phyloP scores from a whole-genome alignment of 2,113 vertebrate genomes.

The Cebidichthys violaceus region DNA sequence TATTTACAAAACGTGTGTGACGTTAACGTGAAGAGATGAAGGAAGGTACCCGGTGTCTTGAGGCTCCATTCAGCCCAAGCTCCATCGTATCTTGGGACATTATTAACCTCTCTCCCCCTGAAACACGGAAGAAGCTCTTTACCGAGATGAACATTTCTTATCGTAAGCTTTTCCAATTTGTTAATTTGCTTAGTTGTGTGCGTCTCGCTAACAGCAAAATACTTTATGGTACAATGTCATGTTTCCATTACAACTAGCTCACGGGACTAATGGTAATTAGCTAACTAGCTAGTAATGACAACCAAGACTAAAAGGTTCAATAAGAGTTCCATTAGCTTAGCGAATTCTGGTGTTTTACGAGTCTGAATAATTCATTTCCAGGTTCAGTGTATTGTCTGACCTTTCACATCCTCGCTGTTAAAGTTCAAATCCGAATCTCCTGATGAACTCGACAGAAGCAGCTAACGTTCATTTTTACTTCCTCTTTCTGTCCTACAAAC shows the following conservation, averaged over 20 bases:
- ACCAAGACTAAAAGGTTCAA: too few species aligned
- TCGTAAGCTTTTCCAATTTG: too few species aligned
- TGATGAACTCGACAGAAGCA: too few species aligned
- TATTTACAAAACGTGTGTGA: too few species aligned
- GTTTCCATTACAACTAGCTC: too few species aligned
- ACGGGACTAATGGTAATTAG: too few species aligned
- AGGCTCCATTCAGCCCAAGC: constrained; percentile 7
- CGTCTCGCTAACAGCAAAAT: too few species aligned
- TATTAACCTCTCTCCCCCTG: constrained; percentile 9
- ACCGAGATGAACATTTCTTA: background rate
- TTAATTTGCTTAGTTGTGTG: too few species aligned
- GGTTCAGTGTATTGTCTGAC: background rate
- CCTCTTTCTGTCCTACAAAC: background rate
- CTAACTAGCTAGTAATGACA: too few species aligned
- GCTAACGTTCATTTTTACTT: background rate
- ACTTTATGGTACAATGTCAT: too few species aligned
- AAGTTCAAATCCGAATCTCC: background rate
- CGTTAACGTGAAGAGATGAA: background rate
- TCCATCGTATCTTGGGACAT: constrained; percentile 31
- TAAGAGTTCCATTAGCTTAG: too few species aligned
- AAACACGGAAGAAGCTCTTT: background rate
- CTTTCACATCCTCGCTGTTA: background rate
- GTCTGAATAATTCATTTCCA: background rate
- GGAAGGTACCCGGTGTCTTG: constrained; percentile 44
- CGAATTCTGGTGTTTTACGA: too few species aligned